Evolutionary conservation across 2,888 invertebrate species (phyloP).

Genomic region (Fragum fragum): DNA sequence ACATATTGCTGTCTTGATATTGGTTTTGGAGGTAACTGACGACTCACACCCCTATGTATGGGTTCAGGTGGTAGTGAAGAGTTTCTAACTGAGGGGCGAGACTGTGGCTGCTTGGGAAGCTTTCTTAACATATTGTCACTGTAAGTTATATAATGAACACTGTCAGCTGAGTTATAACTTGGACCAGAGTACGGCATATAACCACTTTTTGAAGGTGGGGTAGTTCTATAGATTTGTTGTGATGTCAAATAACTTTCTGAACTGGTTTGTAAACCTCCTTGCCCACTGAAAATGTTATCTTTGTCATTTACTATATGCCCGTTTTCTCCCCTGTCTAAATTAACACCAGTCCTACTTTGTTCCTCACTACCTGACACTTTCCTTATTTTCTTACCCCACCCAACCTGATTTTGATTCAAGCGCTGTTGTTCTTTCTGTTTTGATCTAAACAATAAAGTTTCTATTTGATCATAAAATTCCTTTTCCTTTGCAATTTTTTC

Average conservation of each 20-base stretch:
- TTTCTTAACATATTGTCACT: conserved; percentile 63
- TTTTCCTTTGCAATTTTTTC: conserved; percentile 31
- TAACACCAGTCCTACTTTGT: neutral
- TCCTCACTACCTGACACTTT: neutral
- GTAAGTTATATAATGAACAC: conserved; percentile 62
- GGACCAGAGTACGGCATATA: conserved; percentile 51
- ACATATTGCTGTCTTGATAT: conserved; percentile 53
- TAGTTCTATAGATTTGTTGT: conserved; percentile 41
- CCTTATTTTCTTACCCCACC: conserved; percentile 4
- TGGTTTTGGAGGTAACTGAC: conserved; percentile 68
- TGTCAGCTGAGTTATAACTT: conserved; percentile 40
- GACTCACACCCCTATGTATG: conserved; percentile 49
- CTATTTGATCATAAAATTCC: conserved; percentile 44
- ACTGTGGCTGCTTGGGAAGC: conserved; percentile 48
- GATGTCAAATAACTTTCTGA: conserved; percentile 43
- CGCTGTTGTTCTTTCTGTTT: conserved; percentile 21
- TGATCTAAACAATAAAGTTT: conserved; percentile 25
- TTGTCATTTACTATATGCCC: neutral
- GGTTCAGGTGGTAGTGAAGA: conserved; percentile 69
- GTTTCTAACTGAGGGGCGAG: conserved; percentile 63
- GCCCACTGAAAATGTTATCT: conserved; percentile 4
- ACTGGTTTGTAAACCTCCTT: neutral
- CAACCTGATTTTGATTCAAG: neutral
- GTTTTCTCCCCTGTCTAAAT: neutral
- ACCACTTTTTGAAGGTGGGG: conserved; percentile 18